These are phyloP conservation scores for Aurelia sp. DNA, from an alignment of 30 jellyfish, hydroid and myxozoan genomes.

Conservation along the genomic window DNA sequence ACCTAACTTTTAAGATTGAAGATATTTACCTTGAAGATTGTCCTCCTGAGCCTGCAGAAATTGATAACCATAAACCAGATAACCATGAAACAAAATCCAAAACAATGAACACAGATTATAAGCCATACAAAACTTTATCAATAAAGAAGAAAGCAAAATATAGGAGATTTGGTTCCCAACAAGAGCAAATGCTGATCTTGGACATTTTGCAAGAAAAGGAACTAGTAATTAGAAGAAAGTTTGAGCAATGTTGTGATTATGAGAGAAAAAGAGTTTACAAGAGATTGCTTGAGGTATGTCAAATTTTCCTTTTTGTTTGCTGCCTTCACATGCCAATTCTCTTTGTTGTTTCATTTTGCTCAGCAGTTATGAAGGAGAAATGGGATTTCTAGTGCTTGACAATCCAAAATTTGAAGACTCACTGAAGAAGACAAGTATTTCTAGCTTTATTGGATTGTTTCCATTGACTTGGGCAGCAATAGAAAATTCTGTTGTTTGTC, in stretches of 20 bases:
- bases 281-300: slow-evolving; percentile 68
- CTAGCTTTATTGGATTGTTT: no score
- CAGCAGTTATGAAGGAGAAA: no score
- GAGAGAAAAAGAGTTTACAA: slow-evolving; percentile 59
- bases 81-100: background rate
- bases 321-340: no score
- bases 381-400: no score
- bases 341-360: no score
- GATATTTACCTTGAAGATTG: slow-evolving; percentile 31
- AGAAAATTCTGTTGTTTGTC: no score
- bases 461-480: no score
- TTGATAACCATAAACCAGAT: background rate
- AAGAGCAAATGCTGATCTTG: slow-evolving; percentile 61
- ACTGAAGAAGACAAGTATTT: no score
- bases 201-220: slow-evolving; percentile 58
- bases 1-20: slow-evolving; percentile 65
- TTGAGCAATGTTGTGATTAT: slow-evolving; percentile 41
- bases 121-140: background rate
- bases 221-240: slow-evolving; percentile 24
- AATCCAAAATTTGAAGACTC: no score
- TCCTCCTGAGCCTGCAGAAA: background rate
- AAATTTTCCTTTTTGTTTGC: background rate
- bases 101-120: background rate
- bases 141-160: background rate
- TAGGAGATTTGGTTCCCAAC: slow-evolving; percentile 40